Conservation (phyloP, 2,888 invertebrate species). For the Ceratothoa steindachneri region DNA sequence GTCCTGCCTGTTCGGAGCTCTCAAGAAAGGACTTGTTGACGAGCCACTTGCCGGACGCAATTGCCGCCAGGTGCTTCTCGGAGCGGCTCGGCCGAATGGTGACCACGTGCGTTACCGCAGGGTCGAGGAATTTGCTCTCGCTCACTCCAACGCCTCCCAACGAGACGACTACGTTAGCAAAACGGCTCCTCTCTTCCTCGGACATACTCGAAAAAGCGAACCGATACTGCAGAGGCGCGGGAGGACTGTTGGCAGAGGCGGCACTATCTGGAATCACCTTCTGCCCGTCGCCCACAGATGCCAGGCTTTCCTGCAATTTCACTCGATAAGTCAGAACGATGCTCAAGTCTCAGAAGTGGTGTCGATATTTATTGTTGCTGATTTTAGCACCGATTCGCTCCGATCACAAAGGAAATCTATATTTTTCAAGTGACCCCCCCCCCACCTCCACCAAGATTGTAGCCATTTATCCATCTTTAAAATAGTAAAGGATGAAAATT, state of each 20-base stretch:
- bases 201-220: constrained; percentile 53
- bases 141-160: neutral
- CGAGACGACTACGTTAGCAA: constrained; percentile 53
- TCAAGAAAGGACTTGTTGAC: constrained; percentile 73
- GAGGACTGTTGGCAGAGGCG: neutral
- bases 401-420: too few relatives aligned
- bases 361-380: too few relatives aligned
- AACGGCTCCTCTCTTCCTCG: constrained; percentile 54
- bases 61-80: constrained; percentile 79
- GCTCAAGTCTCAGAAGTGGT: too few relatives aligned
- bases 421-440: too few relatives aligned
- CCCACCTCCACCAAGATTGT: too few relatives aligned
- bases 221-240: constrained; percentile 2
- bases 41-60: constrained; percentile 86
- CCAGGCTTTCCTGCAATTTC: too few relatives aligned
- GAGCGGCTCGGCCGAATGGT: constrained; percentile 68
- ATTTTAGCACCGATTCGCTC: too few relatives aligned
- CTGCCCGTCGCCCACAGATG: too few relatives aligned
- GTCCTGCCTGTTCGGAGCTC: constrained; percentile 61
- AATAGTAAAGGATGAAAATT: too few relatives aligned
- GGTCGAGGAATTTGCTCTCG: neutral
- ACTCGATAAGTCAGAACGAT: too few relatives aligned
- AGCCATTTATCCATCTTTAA: too few relatives aligned
- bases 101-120: constrained; percentile 67
- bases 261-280: neutral